These are phyloP conservation scores for Zophobas morio DNA, from an alignment of 1,140 invertebrate genomes.

Conservation along the genomic window DNA sequence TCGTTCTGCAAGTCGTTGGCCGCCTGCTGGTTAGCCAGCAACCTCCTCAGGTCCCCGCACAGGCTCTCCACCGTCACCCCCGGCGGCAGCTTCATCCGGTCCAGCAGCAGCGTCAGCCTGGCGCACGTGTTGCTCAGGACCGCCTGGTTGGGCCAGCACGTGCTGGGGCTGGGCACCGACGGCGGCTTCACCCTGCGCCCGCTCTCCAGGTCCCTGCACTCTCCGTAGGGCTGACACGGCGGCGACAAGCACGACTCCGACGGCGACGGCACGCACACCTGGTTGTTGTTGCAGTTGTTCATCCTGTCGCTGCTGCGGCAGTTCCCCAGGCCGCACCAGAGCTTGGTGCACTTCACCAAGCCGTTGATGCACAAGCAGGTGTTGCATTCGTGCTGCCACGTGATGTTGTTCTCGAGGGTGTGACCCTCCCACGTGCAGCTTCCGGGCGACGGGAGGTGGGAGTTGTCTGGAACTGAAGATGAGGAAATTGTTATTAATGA, in stretches of 20 bases:
- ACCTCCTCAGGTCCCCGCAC: conserved; percentile 77
- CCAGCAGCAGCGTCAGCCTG: conserved; percentile 79
- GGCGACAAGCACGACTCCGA: conserved; percentile 83
- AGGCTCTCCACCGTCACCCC: conserved; percentile 83
- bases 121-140: conserved; percentile 81
- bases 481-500: conserved; percentile 5
- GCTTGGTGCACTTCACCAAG: conserved; percentile 84
- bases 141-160: conserved; percentile 85
- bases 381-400: conserved; percentile 85
- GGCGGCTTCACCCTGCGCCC: conserved; percentile 83
- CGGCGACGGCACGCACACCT: conserved; percentile 84
- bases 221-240: conserved; percentile 84
- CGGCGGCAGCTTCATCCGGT: conserved; percentile 75
- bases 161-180: conserved; percentile 78
- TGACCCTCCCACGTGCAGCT: conserved; percentile 74
- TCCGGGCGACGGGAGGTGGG: conserved; percentile 65
- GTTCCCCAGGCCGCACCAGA: conserved; percentile 89
- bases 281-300: conserved; percentile 71
- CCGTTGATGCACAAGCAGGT: conserved; percentile 83
- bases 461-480: conserved; percentile 66
- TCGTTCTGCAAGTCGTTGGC: conserved; percentile 69
- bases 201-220: conserved; percentile 83
- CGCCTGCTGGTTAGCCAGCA: conserved; percentile 76
- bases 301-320: conserved; percentile 75
- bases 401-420: conserved; percentile 73